Evolutionary conservation across 2,888 invertebrate genomes (phyloP), one percentile per base, ranked within the genome.

Genomic region (Sphaerophoria rueppellii): DNA sequence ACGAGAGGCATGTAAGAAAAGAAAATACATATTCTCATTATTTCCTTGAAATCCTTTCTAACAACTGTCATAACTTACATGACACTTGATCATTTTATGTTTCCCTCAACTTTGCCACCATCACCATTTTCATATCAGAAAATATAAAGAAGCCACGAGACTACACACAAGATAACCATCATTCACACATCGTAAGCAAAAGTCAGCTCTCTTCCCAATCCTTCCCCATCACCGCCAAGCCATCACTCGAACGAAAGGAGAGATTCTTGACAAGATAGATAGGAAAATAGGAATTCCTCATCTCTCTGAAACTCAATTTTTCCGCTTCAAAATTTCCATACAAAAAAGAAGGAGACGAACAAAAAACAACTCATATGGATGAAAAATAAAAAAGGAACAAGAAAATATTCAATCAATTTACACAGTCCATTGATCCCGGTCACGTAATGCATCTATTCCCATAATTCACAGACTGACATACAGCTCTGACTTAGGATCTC

Each of bases 381-480:
- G 50, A 14, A 61, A 5, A 35, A 34, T 58, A 60, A 35, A 46
- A 54, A 57, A 57, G 57, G 58, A 50, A 50, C 55, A 16, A 57
- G 72, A 58, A 74, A 70, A 79, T 77, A 81, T 85, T 85, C 81
- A 85, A 85, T 85, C 85, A 85, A 85, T 85, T 85, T 85, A 85
- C 85, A 85, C 85, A 76, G 85, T 85, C 85, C 85, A 85, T 85
- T 85, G 85, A 85, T 85, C 81, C 85, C 85, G 85, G 85, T 85
- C 85, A 85, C 81, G 85, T 85, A 85, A 81, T 85, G 85, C 81
- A 85, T 85, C 85, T 85, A 81, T 69, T 85, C 85, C 76, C 76
- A 85, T 85, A 85, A 85, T 76, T 85, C 85, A 70, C 35, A 61
- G 24, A 76, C 58, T 52, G 65, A 76, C 60, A 76, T 50, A 65